Percentiles rank a stretch among this genome's conserved stretches.
These are phyloP conservation scores for Pammene aurita DNA, from an alignment of 2,888 invertebrate genomes.

Conservation along the genomic window DNA sequence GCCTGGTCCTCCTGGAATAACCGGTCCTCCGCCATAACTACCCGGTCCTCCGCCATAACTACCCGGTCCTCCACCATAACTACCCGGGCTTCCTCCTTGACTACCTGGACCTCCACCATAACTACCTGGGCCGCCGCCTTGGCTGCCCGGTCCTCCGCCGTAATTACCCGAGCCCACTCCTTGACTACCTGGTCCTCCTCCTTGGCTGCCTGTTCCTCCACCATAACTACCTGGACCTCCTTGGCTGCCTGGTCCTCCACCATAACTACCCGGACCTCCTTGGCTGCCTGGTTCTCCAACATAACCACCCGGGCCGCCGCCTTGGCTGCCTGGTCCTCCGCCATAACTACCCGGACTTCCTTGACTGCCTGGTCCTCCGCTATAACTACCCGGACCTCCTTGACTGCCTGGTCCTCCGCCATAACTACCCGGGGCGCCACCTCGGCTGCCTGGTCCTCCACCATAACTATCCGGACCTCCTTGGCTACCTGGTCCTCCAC, in stretches of 20 bases:
- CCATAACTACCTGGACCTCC: constrained; percentile 14
- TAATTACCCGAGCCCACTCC: neutral
- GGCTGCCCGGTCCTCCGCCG: neutral
- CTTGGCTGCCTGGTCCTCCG: constrained; percentile 7
- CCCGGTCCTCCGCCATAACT: neutral
- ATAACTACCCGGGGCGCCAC: constrained; percentile 23
- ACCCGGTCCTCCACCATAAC: neutral
- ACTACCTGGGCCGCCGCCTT: neutral
- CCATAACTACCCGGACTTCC: constrained; percentile 4
- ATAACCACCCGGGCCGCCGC: constrained; percentile 25
- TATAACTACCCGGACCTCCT: neutral
- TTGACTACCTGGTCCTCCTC: constrained; percentile 27
- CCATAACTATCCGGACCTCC: neutral
- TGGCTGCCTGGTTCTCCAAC: neutral
- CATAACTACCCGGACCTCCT: constrained; percentile 28
- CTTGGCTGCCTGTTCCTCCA: constrained; percentile 6
- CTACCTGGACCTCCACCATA: neutral
- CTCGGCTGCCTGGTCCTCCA: neutral
- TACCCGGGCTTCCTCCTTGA: neutral
- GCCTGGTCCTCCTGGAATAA: neutral
- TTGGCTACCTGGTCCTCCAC: constrained; percentile 34
- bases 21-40: neutral
- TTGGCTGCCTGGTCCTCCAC: constrained; percentile 26
- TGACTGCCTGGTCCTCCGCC: constrained; percentile 2
- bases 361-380: constrained; percentile 25